Base-by-base conservation (phyloP, 1,140 invertebrate genomes). In the Macrotrachela quadricornifera region DNA sequence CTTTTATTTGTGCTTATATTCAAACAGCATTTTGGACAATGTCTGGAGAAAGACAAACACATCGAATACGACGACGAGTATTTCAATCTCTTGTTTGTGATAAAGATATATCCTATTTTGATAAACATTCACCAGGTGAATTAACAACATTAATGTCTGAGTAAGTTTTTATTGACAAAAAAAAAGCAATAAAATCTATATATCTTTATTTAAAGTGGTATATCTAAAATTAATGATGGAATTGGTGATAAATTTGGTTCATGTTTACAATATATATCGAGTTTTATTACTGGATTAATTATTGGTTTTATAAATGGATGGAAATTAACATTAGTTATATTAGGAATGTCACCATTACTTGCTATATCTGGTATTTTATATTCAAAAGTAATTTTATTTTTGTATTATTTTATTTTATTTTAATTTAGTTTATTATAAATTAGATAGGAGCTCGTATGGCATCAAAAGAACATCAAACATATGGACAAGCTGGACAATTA, bases 211-310 rank as follows among this genome's bases (percentile, higher is more conserved):
- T n/a, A n/a, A n/a, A n/a, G n/a, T 64, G 85, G 90, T 69, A 73
- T 91, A 15, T 76, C 81, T 17, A 82, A 85, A 67, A 74, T 90
- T 58, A 80, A 86, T 64, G 83, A 87, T 63, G 86, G 85, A 10
- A 78, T 90, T 41, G 84, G 84, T 0, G 83, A 86, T 64, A 91
- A 91, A 66, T 71, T 86, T 16, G 79, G 78, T 6, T 79, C 80
- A 49, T 80, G 86, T 59, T 63, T 83, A n/a, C 68, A 70, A 54
- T 66, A 62, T 61, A 48, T 62, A 0, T 54, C 62, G 16, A 59
- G 59, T 4, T 66, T 62, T 55, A n/a, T 69, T 10, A 58, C 62
- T 40, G 65, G 67, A 6, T 62, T 68, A 50, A 51, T 63, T 21
- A 59, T 62, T 16, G 67, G 64, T 6, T 70, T 70, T 60, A 45